These are phyloP conservation scores for Tetraneura akinire DNA, from an alignment of 1,140 invertebrate species.

Conservation along the genomic window DNA sequence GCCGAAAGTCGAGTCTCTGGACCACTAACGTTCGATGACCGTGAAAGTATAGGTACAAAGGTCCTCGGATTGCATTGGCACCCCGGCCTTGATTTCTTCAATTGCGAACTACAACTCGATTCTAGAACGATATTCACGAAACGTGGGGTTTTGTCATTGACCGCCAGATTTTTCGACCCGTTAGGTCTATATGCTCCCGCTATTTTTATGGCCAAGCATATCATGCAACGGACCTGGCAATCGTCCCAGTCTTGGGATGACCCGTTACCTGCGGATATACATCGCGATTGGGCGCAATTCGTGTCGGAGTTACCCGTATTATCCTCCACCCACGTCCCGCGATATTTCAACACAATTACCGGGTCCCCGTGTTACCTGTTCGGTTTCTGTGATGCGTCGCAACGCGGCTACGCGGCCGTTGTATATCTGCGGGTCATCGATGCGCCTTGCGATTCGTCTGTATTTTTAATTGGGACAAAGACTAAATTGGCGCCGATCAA, in stretches of 20 bases:
- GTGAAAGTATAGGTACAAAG: no score
- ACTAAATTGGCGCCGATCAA: conserved; percentile 51
- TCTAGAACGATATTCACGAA: no score
- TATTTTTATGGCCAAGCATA: background rate
- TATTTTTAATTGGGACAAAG: background rate
- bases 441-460: background rate
- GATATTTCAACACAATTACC: background rate
- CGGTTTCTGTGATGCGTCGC: background rate
- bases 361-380: background rate
- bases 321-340: background rate
- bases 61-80: no score
- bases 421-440: background rate
- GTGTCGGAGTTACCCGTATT: background rate
- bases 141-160: no score
- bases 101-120: no score
- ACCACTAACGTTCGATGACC: no score
- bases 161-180: no score
- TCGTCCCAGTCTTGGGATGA: background rate
- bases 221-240: background rate
- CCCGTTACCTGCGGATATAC: background rate
- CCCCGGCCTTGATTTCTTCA: no score
- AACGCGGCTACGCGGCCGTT: background rate
- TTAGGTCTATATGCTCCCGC: no score
- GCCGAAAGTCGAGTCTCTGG: no score
- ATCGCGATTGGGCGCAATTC: background rate